Base-by-base conservation (phyloP, 2,113 vertebrate genomes). In the Muscicapa adusta region DNA sequence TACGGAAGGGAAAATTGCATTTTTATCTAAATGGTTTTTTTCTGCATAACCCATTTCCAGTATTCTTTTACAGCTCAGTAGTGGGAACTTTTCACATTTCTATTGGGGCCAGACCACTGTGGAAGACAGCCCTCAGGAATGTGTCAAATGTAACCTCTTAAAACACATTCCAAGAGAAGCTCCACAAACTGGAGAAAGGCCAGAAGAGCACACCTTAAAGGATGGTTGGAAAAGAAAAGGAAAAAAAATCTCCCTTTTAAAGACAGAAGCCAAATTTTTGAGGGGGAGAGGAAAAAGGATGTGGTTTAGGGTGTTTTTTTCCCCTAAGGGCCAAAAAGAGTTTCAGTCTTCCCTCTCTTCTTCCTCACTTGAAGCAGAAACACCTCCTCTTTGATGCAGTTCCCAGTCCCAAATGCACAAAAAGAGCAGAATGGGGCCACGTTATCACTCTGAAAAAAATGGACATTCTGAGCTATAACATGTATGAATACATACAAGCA, bases 11-110 rank as follows among this genome's bases (percentile, higher is more conserved):
- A 97, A 97, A 97, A 98, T 97, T 96, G 96, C 96, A 92, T 97
- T 98, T 98, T 97, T 98, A 98, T 97, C 97, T 97, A 98, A 97
- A 97, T 97, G 97, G 67, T 70, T 97, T 95, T 95, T 97, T 95
- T 96, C 97, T 97, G 95, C 96, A 94, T 97, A 97, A 97, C 95
- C 96, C 96, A 97, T 97, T 97, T 96, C 96, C 91, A 87, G 92
- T 95, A 77, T 91, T 96, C 95, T 94, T 90, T 96, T 90, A 94
- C 95, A 91, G 97, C 91, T 96, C 96, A 91, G 77, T 94, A 96
- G 97, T 90, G 85, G 97, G 95, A 97, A 96, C 90, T 76, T 86
- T 82, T 68, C 89, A 89, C 92, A 89, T 96, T 92, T 97, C 94
- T 62, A 85, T 91, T n/a, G n/a, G 88, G 90, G 95, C 85, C 94